Evolutionary conservation across 2,113 vertebrate species (phyloP), one percentile per base, ranked within the genome.

Genomic region (Xenus cinereus): DNA sequence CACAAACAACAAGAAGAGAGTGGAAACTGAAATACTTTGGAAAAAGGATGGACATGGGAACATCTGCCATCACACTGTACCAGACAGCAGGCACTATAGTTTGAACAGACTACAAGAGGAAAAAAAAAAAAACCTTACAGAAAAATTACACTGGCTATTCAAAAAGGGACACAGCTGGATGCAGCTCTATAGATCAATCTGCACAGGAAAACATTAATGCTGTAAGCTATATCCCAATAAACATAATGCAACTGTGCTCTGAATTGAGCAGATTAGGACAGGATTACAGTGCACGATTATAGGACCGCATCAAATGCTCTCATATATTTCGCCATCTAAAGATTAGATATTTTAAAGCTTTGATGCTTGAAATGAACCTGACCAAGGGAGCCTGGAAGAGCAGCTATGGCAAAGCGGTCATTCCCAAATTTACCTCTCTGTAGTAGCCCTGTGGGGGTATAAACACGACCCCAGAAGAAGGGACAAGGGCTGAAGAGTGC

Each of bases 281-380:
- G 78, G 92, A 94, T 96, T 91, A 87, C 41, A n/a, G 87, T 0
- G 33, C 56, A 66, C 89, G 93, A 96, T 97, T 95, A 93, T 23
- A 67, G 73, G 69, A 71, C 54, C 59, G 30, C 84, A 67, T 45
- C 73, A 22, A 33, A 32, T 8, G 54, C 68, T 71, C 60, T 81
- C 87, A 12, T 39, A 4, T 19, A 57, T 81, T 87, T 67, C 89
- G 54, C 87, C 54, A 91, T 95, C 87, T 84, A 59, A 77, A 87
- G 77, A 96, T 93, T 63, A 94, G 60, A 62, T 45, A 59, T 84
- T 94, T 89, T 59, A 94, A 93, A 93, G 41, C 77, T 91, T 78
- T 7, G 1, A 3, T 35, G 13, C 45, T 53, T 27, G 50, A 66
- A 76, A 73, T 6, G 64, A 72, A 50, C 59, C 76, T 27, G 14